Percentiles rank a stretch among this genome's conserved stretches.
phyloP scores from a whole-genome alignment of 2,797 vertebrate genomes.

The Myripristis jacobus region DNA sequence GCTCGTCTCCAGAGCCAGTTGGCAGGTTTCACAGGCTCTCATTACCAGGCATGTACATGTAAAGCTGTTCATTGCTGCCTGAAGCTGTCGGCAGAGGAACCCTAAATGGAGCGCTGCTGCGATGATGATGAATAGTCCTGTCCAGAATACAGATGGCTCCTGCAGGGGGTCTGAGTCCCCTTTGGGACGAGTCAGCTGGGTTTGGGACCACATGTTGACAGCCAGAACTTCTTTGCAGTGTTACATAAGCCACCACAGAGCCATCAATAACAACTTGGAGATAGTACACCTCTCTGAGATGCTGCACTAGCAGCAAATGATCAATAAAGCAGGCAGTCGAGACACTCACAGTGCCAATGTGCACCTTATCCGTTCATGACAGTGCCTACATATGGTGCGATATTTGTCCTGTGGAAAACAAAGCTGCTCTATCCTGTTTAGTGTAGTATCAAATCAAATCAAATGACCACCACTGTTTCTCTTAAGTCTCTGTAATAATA shows the following conservation, averaged over 20 bases:
- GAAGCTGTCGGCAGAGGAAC: conserved; percentile 70
- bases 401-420: conserved; percentile 11
- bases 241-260: conserved; percentile 60
- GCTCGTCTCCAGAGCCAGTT: conserved; percentile 67
- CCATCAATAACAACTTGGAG: conserved; percentile 58
- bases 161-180: conserved; percentile 68
- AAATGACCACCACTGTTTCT: too few species aligned
- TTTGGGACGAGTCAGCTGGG: conserved; percentile 70
- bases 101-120: conserved; percentile 70
- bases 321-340: conserved; percentile 67
- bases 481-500: too few species aligned
- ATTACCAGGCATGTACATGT: conserved; percentile 75
- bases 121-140: conserved; percentile 80
- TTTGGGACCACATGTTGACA: conserved; percentile 75
- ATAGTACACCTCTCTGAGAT: conserved; percentile 43
- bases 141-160: conserved; percentile 80
- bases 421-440: not conserved
- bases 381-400: conserved; percentile 32
- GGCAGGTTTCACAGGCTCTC: conserved; percentile 77
- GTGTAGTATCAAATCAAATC: not conserved
- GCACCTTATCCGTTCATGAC: conserved; percentile 34
- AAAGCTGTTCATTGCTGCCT: conserved; percentile 70
- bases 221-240: conserved; percentile 57
- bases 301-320: conserved; percentile 37
- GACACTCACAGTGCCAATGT: conserved; percentile 52